phyloP scores from a whole-genome alignment of 2,113 vertebrate genomes.

The Clarias batrachus region DNA sequence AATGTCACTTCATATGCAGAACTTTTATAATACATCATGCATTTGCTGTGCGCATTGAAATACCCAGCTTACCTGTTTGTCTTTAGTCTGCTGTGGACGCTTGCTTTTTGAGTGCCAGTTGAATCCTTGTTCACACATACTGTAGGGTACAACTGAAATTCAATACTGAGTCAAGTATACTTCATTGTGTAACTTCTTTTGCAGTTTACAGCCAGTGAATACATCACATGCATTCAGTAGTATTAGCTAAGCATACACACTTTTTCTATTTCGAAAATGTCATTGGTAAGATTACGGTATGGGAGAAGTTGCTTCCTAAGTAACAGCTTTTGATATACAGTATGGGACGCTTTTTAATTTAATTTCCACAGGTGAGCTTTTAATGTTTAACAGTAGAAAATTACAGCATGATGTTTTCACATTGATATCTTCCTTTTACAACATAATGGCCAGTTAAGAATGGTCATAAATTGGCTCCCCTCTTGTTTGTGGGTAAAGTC shows the following conservation, averaged over 20 bases:
- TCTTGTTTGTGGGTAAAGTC: background rate
- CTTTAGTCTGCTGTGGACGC: background rate
- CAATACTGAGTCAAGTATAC: background rate
- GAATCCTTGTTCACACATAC: background rate
- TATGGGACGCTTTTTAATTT: background rate
- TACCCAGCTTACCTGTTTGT: background rate
- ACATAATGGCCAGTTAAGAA: background rate
- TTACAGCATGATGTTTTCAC: background rate
- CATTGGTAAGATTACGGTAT: background rate
- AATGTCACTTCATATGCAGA: background rate
- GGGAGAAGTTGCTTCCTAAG: background rate
- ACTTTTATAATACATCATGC: background rate
- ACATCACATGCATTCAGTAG: background rate
- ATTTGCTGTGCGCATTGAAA: background rate
- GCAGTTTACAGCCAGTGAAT: background rate
- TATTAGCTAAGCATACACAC: background rate
- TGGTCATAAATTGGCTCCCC: background rate
- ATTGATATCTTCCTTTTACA: background rate
- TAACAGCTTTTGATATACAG: background rate
- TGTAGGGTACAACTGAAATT: background rate
- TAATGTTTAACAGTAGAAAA: background rate
- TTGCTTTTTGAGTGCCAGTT: background rate
- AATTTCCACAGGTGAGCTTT: background rate
- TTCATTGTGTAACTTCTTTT: background rate
- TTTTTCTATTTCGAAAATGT: background rate